Evolutionary conservation across 2,888 invertebrate species (phyloP).

Genomic region (Drosophila paramelanica): DNA sequence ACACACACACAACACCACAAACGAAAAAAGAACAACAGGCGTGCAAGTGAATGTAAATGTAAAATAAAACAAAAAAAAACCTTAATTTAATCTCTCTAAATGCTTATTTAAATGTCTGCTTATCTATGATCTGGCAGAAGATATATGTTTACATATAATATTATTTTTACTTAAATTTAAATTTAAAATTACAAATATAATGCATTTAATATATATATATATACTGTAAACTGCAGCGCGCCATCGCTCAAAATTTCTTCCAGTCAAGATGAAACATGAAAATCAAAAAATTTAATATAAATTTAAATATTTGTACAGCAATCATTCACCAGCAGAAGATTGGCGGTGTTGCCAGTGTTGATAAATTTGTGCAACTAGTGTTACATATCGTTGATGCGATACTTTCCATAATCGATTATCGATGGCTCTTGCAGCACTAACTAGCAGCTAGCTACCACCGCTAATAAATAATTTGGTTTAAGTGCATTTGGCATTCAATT

Average conservation of each 20-base stretch:
- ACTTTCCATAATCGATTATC: constrained; percentile 25
- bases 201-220: no score
- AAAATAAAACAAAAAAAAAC: constrained; percentile 52
- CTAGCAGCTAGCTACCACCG: constrained; percentile 23
- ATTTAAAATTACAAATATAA: no score
- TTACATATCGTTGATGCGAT: constrained; percentile 15
- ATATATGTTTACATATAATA: neutral
- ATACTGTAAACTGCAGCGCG: no score
- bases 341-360: constrained; percentile 23
- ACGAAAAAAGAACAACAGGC: constrained; percentile 22
- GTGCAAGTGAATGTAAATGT: constrained; percentile 61
- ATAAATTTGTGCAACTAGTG: neutral
- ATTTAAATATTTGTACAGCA: no score
- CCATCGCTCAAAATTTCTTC: no score
- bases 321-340: no score
- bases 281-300: no score
- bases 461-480: constrained; percentile 51
- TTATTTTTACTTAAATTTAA: neutral
- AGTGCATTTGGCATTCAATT: constrained; percentile 58
- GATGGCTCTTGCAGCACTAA: constrained; percentile 13
- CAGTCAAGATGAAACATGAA: no score
- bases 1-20: constrained; percentile 21
- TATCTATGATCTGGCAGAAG: neutral
- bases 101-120: neutral
- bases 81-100: neutral